Percentiles rank a stretch among this genome's conserved stretches.
Evolutionary conservation across 2,797 vertebrate species (phyloP).

Genomic region (Cryptoprocta ferox): DNA sequence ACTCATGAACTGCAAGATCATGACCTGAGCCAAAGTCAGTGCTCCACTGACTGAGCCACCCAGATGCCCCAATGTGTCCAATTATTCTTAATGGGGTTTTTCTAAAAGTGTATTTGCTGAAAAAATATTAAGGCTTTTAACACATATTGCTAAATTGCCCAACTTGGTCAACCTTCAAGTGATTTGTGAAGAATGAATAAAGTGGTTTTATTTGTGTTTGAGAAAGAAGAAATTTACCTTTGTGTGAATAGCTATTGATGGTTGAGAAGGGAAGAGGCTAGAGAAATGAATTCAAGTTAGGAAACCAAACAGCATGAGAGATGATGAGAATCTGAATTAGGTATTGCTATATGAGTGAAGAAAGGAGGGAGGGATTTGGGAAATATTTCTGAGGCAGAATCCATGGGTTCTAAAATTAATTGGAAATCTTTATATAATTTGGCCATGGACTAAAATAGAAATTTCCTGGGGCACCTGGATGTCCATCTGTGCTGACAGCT

Average conservation of each 20-base stretch:
- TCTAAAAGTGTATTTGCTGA: background rate
- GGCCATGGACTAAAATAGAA: background rate
- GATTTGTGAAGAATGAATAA: background rate
- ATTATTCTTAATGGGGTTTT: background rate
- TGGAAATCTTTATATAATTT: background rate
- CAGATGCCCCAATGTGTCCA: background rate
- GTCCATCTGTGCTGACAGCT: too few species aligned
- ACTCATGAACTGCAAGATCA: too few species aligned
- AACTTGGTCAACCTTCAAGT: background rate
- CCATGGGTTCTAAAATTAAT: background rate
- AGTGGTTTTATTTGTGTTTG: background rate
- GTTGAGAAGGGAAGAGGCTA: background rate
- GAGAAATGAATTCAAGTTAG: background rate
- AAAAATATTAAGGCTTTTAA: background rate
- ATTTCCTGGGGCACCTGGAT: too few species aligned
- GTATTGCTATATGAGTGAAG: background rate
- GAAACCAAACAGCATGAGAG: background rate
- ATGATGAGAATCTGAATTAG: background rate
- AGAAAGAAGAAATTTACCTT: background rate
- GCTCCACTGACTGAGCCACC: too few species aligned
- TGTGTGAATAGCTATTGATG: background rate
- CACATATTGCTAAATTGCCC: background rate
- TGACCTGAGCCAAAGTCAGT: too few species aligned
- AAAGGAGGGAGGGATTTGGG: background rate
- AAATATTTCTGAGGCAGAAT: background rate